Evolutionary conservation across 1,140 invertebrate species (phyloP).

Genomic region (Sycophaga agraensis): DNA sequence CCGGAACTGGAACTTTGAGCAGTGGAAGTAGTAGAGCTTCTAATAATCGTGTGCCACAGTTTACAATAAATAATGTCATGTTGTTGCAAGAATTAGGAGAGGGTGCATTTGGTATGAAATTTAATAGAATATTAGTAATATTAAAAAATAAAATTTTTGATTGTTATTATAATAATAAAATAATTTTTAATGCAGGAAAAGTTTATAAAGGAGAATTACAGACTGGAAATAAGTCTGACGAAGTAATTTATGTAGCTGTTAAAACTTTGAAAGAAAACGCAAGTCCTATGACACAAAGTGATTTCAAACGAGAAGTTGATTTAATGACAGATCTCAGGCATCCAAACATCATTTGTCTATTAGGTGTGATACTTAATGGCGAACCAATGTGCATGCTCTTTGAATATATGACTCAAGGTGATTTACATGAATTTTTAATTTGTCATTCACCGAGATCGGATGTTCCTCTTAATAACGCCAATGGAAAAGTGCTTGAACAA

Average conservation of each 20-base stretch:
- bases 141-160: background rate
- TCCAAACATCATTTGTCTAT: conserved; percentile 92
- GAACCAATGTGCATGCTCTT: conserved; percentile 95
- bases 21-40: conserved; percentile 60
- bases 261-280: conserved; percentile 94
- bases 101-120: conserved; percentile 83
- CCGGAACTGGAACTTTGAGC: conserved; percentile 54
- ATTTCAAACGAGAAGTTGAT: conserved; percentile 89
- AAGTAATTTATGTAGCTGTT: conserved; percentile 79
- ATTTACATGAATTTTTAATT: conserved; percentile 92
- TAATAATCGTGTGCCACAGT: conserved; percentile 69
- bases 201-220: conserved; percentile 93
- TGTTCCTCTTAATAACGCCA: conserved; percentile 66
- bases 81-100: conserved; percentile 95
- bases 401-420: conserved; percentile 93
- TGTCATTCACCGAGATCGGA: conserved; percentile 79
- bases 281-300: conserved; percentile 85
- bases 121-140: background rate
- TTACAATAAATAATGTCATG: conserved; percentile 75
- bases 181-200: conserved; percentile 63
- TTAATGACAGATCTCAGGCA: conserved; percentile 91
- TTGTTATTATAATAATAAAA: too few species aligned
- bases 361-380: conserved; percentile 88
- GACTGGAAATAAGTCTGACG: conserved; percentile 61
- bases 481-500: conserved; percentile 70